These are phyloP conservation scores for Psephotus haematonotus DNA, from an alignment of 2,113 vertebrate species.

Conservation along the genomic window DNA sequence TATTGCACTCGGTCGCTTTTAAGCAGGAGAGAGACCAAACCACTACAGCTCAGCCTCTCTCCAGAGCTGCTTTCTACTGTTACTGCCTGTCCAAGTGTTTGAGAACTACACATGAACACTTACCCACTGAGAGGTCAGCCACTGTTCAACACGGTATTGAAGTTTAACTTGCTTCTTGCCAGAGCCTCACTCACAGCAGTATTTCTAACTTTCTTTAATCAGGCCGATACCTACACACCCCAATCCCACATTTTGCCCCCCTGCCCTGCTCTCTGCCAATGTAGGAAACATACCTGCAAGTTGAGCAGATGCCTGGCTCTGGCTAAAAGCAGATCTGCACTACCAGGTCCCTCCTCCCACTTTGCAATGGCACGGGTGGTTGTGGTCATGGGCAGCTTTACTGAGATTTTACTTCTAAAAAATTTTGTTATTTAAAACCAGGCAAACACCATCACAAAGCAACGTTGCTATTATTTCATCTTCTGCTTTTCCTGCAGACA, in stretches of 20 bases:
- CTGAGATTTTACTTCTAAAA: neutral
- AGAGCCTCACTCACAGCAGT: neutral
- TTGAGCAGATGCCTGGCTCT: neutral
- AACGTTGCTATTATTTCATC: neutral
- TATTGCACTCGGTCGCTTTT: neutral
- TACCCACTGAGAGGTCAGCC: neutral
- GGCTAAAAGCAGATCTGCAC: neutral
- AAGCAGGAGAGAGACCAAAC: neutral
- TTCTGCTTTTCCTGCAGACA: neutral
- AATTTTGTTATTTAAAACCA: neutral
- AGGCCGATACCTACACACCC: neutral
- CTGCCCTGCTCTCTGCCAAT: neutral
- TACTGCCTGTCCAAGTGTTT: neutral
- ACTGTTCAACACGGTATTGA: neutral
- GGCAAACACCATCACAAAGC: neutral
- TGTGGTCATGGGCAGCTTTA: accelerated
- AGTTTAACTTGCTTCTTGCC: neutral
- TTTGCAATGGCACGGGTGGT: neutral
- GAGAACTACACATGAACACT: accelerated
- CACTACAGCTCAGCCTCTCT: neutral
- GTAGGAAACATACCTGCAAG: neutral
- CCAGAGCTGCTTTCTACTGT: neutral
- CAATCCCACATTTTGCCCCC: neutral
- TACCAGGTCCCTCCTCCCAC: neutral
- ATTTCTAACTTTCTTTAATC: neutral